Percentiles rank a stretch among this genome's conserved stretches.
Evolutionary conservation across 2,113 vertebrate genomes (phyloP).

Genomic region (Aleadryas rufinucha): DNA sequence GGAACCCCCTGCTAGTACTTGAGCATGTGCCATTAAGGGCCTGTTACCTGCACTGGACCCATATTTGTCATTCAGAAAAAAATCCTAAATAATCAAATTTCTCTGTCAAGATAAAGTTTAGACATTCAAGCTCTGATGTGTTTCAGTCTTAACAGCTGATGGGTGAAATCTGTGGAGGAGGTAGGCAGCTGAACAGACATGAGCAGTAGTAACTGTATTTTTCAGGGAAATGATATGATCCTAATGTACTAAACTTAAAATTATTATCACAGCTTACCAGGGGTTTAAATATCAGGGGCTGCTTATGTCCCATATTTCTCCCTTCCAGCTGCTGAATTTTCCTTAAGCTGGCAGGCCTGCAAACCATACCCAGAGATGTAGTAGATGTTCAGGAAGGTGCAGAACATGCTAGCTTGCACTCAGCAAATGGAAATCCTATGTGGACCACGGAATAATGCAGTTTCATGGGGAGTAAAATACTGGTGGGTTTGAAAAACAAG

Average conservation of each 20-base stretch:
- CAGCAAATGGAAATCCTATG: neutral
- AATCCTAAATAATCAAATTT: neutral
- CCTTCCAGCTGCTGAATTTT: neutral
- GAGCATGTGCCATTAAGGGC: neutral
- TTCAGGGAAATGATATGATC: neutral
- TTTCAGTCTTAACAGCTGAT: neutral
- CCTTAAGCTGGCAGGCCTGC: neutral
- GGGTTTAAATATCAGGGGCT: neutral
- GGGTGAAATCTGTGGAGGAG: neutral
- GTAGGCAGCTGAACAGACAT: neutral
- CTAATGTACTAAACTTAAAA: neutral
- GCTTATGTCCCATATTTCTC: neutral
- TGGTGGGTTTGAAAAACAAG: neutral
- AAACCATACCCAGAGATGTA: neutral
- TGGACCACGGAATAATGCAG: neutral
- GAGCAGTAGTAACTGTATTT: neutral
- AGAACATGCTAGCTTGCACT: neutral
- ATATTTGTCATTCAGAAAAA: neutral
- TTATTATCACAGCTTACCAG: neutral
- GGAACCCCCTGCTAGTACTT: rapidly evolving
- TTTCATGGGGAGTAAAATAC: neutral
- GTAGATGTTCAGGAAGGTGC: neutral
- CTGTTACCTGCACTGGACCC: neutral
- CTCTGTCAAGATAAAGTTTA: neutral
- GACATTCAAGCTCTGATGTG: neutral